Base-by-base conservation (phyloP, 1,140 invertebrate genomes). In the Drosophila takahashii region DNA sequence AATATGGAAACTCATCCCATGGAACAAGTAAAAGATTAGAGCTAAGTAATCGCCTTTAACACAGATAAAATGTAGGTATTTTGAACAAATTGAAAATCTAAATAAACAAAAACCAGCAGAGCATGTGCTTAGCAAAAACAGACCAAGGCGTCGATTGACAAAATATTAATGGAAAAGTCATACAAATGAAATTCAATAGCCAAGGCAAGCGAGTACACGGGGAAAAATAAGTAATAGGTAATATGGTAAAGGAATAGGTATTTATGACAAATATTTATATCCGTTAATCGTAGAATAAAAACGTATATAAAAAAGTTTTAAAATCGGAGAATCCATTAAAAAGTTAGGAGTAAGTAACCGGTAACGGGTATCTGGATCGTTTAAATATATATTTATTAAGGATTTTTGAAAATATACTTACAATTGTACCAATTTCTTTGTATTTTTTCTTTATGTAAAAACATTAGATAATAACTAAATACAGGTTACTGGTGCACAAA, bases 151-250 rank as follows among this genome's bases (percentile, higher is more conserved):
- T 74, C 59, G n/a, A 57, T 62, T 75, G 72, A 65, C 47, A 75
- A 75, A 75, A 75, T 75, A 75, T 75, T 75, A 51, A 75, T 65
- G 37, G 32, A 65, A 75, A 65, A 65, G 59, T 73, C 69, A 74
- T 39, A 74, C 29, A 74, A 73, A 73, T 61, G n/a, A 73, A 41
- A 53, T 61, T 52, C 13, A 10, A 61, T 61, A 48, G 45, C 18
- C n/a, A 37, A 71, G 13, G 2, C 10, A n/a, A 3, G 3, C 27
- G 36, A 1, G 4, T 11, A 44, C 22, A 54, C 22, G 13, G 11
- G 3, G 5, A 36, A 34, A 27, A 22, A 29, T 3, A n/a, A 13
- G 4, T n/a, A 11, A n/a, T 2, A 13, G 1, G 0, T 11, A 37
- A 37, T 13, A 9, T 36, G 1, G 10, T 36, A 4, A 4, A 3